A percentile compares a stretch with the other conserved stretches of the same genome.
These are phyloP conservation scores for Nomada lathburiana DNA, from an alignment of 2,888 invertebrate genomes.

Conservation along the genomic window DNA sequence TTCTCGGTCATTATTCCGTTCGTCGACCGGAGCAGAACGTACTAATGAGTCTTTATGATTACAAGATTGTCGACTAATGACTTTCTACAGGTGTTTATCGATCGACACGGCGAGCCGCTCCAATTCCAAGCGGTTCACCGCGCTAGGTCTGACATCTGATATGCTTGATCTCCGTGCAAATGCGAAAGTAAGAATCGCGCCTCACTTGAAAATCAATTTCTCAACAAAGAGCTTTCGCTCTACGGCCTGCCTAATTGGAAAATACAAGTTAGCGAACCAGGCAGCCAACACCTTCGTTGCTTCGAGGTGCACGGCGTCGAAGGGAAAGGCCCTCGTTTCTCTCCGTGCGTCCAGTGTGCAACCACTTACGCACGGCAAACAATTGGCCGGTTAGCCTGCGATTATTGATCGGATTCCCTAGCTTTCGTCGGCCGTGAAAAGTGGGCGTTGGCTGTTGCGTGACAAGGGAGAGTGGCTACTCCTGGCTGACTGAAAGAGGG, in stretches of 20 bases:
- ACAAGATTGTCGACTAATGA: neutral
- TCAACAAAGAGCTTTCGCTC: conserved; percentile 19
- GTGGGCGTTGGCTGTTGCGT: conserved; percentile 69
- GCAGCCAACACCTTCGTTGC: conserved; percentile 32
- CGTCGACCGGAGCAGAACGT: neutral
- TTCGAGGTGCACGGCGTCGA: conserved; percentile 6
- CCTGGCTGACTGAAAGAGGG: conserved; percentile 24
- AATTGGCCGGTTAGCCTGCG: conserved; percentile 68
- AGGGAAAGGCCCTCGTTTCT: conserved; percentile 12
- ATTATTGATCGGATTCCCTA: conserved; percentile 70
- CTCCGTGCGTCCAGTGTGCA: conserved; percentile 6
- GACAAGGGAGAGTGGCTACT: conserved; percentile 34
- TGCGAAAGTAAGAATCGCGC: conserved; percentile 9
- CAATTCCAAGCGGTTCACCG: neutral
- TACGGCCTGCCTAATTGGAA: conserved; percentile 25
- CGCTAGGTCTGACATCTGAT: neutral
- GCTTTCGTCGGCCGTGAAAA: conserved; percentile 63
- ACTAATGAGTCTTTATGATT: too few relatives aligned
- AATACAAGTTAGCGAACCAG: neutral
- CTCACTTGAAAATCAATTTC: conserved; percentile 31
- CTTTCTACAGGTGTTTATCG: conserved; percentile 25
- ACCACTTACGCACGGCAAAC: conserved; percentile 58
- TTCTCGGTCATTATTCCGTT: too few relatives aligned
- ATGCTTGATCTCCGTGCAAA: neutral
- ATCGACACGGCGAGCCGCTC: neutral